Percentiles rank a stretch among this genome's conserved stretches.
Conservation (phyloP, 2,888 invertebrate genomes). For the Athalia circularis region DNA sequence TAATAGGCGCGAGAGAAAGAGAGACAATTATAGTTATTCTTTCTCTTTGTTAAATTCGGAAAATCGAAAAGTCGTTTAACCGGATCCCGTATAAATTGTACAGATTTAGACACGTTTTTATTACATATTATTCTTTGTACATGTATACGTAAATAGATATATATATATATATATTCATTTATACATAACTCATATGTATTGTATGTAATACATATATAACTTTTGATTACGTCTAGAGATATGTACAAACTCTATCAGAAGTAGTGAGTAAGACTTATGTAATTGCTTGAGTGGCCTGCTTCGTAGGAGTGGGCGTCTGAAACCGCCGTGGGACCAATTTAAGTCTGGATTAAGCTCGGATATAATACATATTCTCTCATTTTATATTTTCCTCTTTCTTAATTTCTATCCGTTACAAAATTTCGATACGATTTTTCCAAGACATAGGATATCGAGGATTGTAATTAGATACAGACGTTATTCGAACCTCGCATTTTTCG, state of each 20-base stretch:
- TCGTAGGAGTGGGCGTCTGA: constrained; percentile 39
- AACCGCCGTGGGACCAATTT: constrained; percentile 47
- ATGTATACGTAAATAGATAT: too few relatives aligned
- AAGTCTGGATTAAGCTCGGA: constrained; percentile 46
- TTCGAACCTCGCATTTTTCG: too few relatives aligned
- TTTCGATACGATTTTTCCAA: neutral
- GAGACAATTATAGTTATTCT: neutral
- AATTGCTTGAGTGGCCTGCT: constrained; percentile 42
- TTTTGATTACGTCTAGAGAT: constrained; percentile 32
- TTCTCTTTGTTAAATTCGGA: constrained; percentile 1
- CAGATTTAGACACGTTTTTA: neutral
- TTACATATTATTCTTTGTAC: too few relatives aligned
- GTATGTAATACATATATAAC: neutral
- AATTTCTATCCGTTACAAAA: neutral
- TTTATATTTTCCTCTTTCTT: neutral
- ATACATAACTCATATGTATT: too few relatives aligned
- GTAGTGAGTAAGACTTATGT: constrained; percentile 46
- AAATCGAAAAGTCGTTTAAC: constrained; percentile 32
- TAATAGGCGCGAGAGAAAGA: neutral
- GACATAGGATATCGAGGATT: too few relatives aligned
- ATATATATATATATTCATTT: too few relatives aligned
- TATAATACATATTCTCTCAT: constrained; percentile 25
- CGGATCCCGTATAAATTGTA: neutral
- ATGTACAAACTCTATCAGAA: constrained; percentile 29
- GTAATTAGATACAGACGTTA: too few relatives aligned